Conservation (phyloP, 2,797 vertebrate species). For the Champsocephalus gunnari region DNA sequence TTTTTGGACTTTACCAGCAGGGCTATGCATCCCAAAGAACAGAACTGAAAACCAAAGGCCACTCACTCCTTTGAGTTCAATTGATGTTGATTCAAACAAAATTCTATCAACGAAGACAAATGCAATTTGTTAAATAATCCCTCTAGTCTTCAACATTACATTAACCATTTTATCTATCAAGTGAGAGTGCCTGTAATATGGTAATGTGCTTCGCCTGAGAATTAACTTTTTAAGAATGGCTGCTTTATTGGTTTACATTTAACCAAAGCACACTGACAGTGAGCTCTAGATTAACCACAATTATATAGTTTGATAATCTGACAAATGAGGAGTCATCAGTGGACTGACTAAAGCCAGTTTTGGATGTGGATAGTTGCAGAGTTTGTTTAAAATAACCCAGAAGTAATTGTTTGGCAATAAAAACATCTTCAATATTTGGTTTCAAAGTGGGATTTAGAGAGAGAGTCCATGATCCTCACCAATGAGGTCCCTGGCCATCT, state of each 20-base stretch:
- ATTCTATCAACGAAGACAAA: conserved; percentile 14
- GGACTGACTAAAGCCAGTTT: neutral
- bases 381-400: too few relatives aligned
- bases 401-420: neutral
- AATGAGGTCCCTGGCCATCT: conserved; percentile 95
- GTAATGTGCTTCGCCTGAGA: conserved; percentile 31
- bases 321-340: neutral
- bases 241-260: conserved; percentile 17
- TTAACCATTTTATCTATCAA: conserved; percentile 4
- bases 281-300: neutral
- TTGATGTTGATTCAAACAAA: conserved; percentile 6
- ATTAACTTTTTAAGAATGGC: conserved; percentile 18
- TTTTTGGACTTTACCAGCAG: neutral
- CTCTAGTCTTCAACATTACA: conserved; percentile 24
- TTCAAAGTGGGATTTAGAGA: neutral
- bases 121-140: conserved; percentile 9
- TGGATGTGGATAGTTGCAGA: too few relatives aligned
- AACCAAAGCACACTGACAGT: too few relatives aligned
- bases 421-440: neutral
- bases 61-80: conserved; percentile 10
- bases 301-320: neutral
- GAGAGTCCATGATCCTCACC: conserved; percentile 79
- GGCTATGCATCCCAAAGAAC: conserved; percentile 10
- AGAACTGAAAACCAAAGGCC: conserved; percentile 7
- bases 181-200: conserved; percentile 10